A percentile compares a stretch with the other conserved stretches of the same genome.
Conservation (phyloP, 2,888 invertebrate genomes). For the Ellobium chinense region DNA sequence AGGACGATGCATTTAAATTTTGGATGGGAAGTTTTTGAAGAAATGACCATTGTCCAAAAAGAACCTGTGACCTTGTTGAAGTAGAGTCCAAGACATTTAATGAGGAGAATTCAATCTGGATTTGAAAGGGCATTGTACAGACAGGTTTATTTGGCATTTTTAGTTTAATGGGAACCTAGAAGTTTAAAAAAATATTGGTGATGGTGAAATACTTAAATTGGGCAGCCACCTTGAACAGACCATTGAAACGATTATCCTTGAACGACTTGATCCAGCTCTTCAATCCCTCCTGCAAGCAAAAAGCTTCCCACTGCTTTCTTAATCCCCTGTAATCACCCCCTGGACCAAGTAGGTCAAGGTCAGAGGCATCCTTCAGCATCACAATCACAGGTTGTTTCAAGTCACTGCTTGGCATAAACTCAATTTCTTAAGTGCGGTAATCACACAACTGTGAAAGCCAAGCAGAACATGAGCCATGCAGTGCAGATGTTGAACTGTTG, state of each 20-base stretch:
- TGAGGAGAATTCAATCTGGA: background rate
- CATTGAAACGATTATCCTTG: conserved; percentile 30
- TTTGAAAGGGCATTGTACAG: background rate
- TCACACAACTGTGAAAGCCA: too few relatives aligned
- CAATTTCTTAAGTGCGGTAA: too few relatives aligned
- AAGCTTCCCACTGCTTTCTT: conserved; percentile 18
- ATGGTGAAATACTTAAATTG: conserved; percentile 22
- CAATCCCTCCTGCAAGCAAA: background rate
- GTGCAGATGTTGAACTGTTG: too few relatives aligned
- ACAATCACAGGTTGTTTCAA: too few relatives aligned
- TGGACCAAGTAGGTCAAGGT: background rate
- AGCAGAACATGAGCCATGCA: too few relatives aligned
- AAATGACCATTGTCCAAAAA: conserved; percentile 18
- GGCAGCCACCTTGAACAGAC: conserved; percentile 18
- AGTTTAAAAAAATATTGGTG: background rate
- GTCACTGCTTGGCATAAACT: too few relatives aligned
- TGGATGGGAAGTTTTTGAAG: conserved; percentile 56
- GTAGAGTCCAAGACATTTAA: conserved; percentile 6
- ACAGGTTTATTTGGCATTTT: conserved; percentile 1
- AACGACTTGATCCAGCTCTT: conserved; percentile 11
- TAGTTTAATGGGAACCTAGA: background rate
- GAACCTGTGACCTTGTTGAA: conserved; percentile 13
- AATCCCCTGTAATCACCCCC: conserved; percentile 23
- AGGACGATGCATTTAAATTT: background rate
- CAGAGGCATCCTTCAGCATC: too few relatives aligned